Base-by-base conservation (phyloP, 2,888 invertebrate genomes). In the Nyleta sp. region DNA sequence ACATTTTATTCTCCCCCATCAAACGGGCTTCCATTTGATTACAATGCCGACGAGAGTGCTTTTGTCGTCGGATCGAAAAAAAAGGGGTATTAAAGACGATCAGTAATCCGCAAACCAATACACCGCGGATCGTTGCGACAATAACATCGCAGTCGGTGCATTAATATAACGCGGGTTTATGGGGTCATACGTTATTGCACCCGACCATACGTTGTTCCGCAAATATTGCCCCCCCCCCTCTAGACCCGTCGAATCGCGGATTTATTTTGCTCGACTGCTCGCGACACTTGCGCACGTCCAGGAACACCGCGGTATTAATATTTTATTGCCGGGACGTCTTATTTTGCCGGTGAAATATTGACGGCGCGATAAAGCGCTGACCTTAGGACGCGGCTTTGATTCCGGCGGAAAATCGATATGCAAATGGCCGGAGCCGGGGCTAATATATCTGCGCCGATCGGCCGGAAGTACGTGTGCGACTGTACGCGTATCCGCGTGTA, bases 91-190 rank as follows among this genome's bases (percentile, higher is more conserved):
- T 62, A 73, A 73, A 62, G 50, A 73, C 65, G 79, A 75, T 74
- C 60, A 67, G 71, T 72, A 60, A 75, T 74, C 67, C 74, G 62
- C 62, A 64, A 52, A 59, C 57, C 40, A 65, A 70, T 60, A 46
- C 50, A 15, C 33, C 40, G 62, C 11, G 13, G 18, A 59, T 74
- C 65, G 65, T 64, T 64, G 46, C 35, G 57, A 68, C 71, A 50
- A 73, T 64, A 73, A 48, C 46, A 15, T 60, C 71, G 62, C 72
- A 80, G 81, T 79, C 82, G 64, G 81, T 80, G 80, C 80, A 81
- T 84, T 85, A 82, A 74, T 84, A 84, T 85, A 83, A 84, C 82
- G 79, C 78, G 83, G 82, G 76, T 86, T 87, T 86, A 87, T 84
- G 85, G 84, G 83, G 82, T 86, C 84, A 78, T 86, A 86, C 83